Conservation (phyloP, 2,113 vertebrate species). For the Capricornis sumatraensis region DNA sequence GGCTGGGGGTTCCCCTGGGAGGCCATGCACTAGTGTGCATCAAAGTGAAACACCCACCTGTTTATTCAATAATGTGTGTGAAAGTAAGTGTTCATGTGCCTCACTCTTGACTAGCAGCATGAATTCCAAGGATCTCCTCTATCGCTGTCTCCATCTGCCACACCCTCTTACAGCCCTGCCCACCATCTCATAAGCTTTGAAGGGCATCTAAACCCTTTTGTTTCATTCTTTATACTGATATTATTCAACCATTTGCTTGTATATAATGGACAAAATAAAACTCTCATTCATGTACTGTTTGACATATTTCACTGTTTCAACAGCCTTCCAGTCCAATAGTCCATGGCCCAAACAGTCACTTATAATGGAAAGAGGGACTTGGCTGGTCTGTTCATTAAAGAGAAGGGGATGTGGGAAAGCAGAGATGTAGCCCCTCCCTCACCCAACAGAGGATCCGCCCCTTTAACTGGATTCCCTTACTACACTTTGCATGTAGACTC, state of each 20-base stretch:
- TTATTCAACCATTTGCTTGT: not conserved
- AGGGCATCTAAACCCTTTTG: not conserved
- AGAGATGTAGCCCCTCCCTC: no score
- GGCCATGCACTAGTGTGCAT: not conserved
- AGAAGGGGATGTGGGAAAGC: not conserved
- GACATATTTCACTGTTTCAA: not conserved
- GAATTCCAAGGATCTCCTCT: not conserved
- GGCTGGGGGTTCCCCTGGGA: not conserved
- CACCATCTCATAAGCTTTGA: no score
- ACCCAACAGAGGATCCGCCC: not conserved
- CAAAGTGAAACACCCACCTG: not conserved
- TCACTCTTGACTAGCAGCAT: not conserved
- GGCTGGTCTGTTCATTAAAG: not conserved
- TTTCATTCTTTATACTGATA: not conserved
- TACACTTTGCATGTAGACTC: not conserved
- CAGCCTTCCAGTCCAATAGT: not conserved
- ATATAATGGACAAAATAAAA: not conserved
- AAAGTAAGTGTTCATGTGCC: not conserved
- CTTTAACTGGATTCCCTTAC: not conserved
- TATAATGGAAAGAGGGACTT: not conserved
- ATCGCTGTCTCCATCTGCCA: no score
- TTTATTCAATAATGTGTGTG: no score
- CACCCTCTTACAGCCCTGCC: not conserved
- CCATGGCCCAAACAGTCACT: not conserved
- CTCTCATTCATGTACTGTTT: no score